These are phyloP conservation scores for Adelosebastes latens DNA, from an alignment of 2,797 vertebrate species.

Conservation along the genomic window DNA sequence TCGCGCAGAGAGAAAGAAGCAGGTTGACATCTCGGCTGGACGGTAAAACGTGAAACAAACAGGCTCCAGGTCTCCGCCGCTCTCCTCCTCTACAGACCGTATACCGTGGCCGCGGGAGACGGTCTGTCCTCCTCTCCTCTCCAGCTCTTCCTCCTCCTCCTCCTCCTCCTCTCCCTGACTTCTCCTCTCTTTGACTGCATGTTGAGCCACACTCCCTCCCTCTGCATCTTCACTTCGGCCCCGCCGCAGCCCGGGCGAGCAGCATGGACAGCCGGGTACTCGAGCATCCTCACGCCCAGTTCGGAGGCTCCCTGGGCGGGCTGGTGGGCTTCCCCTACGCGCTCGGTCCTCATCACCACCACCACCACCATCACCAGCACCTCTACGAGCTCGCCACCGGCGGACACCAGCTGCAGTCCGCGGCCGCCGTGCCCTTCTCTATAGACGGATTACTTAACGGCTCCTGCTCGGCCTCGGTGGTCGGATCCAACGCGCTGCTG, in stretches of 20 bases:
- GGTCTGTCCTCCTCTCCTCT: conserved; percentile 8
- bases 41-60: conserved; percentile 47
- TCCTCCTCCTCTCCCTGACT: conserved; percentile 44
- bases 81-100: conserved; percentile 5
- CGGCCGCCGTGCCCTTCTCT: conserved; percentile 92
- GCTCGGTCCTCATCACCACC: conserved; percentile 91
- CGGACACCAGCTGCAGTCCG: conserved; percentile 92
- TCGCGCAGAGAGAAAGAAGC: conserved; percentile 48
- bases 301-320: conserved; percentile 91
- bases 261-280: conserved; percentile 98
- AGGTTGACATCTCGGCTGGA: conserved; percentile 66
- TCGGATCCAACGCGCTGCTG: conserved; percentile 88
- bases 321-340: conserved; percentile 97
- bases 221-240: conserved; percentile 75
- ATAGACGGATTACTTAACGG: conserved; percentile 98
- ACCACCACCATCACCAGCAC: conserved; percentile 88
- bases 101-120: conserved; percentile 52
- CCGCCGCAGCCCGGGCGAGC: conserved; percentile 87
- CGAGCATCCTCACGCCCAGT: conserved; percentile 97
- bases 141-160: conserved; percentile 7
- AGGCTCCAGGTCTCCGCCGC: conserved; percentile 31
- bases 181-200: conserved; percentile 73
- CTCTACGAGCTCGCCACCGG: conserved; percentile 93
- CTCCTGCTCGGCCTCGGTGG: conserved; percentile 93
- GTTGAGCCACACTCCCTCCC: conserved; percentile 79